Conservation (phyloP, 2,113 vertebrate genomes). For the Gymnogyps californianus region DNA sequence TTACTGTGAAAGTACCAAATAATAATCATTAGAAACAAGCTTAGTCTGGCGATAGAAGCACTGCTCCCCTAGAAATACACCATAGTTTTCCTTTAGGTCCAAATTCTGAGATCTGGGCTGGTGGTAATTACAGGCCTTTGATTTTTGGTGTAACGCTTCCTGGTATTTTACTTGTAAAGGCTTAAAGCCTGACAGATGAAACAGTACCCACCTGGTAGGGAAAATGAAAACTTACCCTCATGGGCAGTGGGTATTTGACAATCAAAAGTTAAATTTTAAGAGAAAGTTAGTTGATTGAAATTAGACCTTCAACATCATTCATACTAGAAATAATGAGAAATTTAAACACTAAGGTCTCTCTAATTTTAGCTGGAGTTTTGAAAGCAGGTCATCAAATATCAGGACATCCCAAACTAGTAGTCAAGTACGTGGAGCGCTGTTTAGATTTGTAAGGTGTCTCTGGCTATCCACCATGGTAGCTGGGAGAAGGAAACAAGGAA, state of each 20-base stretch:
- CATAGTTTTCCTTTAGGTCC: no score
- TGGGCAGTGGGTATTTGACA: background rate
- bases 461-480: background rate
- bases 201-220: fast-evolving
- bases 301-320: background rate
- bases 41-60: fast-evolving
- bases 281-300: background rate
- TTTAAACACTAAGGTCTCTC: background rate
- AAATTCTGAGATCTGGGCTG: background rate
- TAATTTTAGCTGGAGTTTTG: background rate
- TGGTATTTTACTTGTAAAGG: background rate
- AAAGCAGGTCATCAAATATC: background rate
- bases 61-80: background rate
- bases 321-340: background rate
- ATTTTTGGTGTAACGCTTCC: background rate
- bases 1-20: background rate
- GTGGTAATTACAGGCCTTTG: background rate
- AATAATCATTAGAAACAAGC: background rate
- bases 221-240: background rate
- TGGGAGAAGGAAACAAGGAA: background rate
- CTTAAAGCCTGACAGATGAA: background rate
- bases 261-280: background rate
- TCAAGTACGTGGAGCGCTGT: fast-evolving
- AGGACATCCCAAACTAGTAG: background rate
- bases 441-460: background rate